phyloP scores from a whole-genome alignment of 2,113 vertebrate genomes.

The Leucopternis melanops region DNA sequence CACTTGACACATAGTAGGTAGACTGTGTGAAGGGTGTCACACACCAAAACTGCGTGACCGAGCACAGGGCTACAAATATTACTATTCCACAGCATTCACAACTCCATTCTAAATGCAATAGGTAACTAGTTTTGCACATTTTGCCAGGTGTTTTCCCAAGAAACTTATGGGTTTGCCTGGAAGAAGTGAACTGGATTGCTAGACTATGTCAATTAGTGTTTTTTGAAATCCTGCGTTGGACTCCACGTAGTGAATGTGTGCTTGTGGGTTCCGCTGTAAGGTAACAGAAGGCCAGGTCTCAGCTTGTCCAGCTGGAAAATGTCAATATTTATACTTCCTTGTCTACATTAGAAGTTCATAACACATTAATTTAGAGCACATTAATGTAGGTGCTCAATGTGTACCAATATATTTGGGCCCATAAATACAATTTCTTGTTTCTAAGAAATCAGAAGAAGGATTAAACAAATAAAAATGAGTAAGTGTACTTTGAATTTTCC shows the following conservation, averaged over 20 bases:
- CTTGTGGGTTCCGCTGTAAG: neutral
- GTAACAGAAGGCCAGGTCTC: neutral
- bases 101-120: neutral
- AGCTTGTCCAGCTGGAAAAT: neutral
- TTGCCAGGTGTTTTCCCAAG: neutral
- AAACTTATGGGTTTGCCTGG: neutral
- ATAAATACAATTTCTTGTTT: neutral
- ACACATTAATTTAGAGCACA: neutral
- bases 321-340: neutral
- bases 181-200: neutral
- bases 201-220: neutral
- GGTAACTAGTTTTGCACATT: neutral
- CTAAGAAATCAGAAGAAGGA: neutral
- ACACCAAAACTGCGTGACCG: neutral
- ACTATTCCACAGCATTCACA: neutral
- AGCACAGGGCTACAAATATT: neutral
- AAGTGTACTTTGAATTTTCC: neutral
- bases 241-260: neutral
- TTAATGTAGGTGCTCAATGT: neutral
- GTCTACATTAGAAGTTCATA: neutral
- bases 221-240: neutral
- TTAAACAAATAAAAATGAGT: neutral
- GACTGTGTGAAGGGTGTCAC: neutral
- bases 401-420: neutral
- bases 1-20: neutral